A percentile compares a stretch with the other conserved stretches of the same genome.
Conservation (phyloP, 2,113 vertebrate genomes). For the Planiliza haematocheilus region DNA sequence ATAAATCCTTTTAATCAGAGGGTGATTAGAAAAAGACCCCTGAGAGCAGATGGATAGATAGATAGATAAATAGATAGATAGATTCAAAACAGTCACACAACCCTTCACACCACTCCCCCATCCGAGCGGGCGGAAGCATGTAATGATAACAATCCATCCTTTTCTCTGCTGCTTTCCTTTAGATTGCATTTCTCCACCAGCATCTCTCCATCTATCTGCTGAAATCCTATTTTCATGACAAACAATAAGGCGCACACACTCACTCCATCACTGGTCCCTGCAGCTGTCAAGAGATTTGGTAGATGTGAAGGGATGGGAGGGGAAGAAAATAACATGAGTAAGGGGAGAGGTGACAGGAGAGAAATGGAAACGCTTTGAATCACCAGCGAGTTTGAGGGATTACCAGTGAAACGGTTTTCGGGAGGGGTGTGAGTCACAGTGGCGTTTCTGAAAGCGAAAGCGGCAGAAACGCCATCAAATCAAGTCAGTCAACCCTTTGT, state of each 20-base stretch:
- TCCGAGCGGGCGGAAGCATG: slow-evolving; percentile 45
- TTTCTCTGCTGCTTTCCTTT: slow-evolving; percentile 64
- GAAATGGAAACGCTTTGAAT: slow-evolving; percentile 56
- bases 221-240: slow-evolving; percentile 81
- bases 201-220: slow-evolving; percentile 77
- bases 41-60: slow-evolving; percentile 12
- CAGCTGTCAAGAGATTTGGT: slow-evolving; percentile 58
- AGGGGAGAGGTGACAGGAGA: slow-evolving; percentile 53
- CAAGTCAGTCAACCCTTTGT: slow-evolving; percentile 8
- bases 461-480: slow-evolving; percentile 21
- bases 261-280: slow-evolving; percentile 71
- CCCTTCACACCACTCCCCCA: slow-evolving; percentile 31
- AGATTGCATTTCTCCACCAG: slow-evolving; percentile 73
- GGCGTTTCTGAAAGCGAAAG: slow-evolving; percentile 37
- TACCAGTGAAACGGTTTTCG: slow-evolving; percentile 33
- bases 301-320: slow-evolving; percentile 13
- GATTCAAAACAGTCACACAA: slow-evolving; percentile 35
- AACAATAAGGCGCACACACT: slow-evolving; percentile 76
- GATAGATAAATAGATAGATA: slow-evolving; percentile 2
- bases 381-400: slow-evolving; percentile 55
- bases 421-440: slow-evolving; percentile 3
- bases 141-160: slow-evolving; percentile 74
- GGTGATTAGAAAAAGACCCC: slow-evolving; percentile 33
- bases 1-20: slow-evolving; percentile 38
- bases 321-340: slow-evolving; percentile 51